phyloP scores from a whole-genome alignment of 2,888 invertebrate genomes.

The Plebejus argus region DNA sequence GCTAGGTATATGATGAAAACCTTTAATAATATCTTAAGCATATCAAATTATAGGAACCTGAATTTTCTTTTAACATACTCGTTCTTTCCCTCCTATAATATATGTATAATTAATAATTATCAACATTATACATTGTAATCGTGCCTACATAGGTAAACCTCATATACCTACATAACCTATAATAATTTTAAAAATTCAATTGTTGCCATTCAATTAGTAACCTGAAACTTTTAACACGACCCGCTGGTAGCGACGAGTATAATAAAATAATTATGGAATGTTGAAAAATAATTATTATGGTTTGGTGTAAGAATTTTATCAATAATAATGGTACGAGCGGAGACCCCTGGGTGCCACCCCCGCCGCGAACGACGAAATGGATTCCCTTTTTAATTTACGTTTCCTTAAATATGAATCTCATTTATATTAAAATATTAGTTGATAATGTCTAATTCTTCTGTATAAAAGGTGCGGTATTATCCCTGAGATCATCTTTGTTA shows the following conservation, averaged over 20 bases:
- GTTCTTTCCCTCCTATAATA: not conserved
- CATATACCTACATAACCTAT: no score
- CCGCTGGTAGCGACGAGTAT: not conserved
- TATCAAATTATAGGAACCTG: no score
- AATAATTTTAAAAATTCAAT: not conserved
- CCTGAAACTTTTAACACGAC: constrained; percentile 13
- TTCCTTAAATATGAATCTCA: constrained; percentile 31
- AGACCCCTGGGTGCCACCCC: constrained; percentile 55
- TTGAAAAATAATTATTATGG: constrained; percentile 57
- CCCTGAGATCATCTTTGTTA: not conserved
- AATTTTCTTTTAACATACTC: not conserved
- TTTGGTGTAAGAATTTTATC: constrained; percentile 69
- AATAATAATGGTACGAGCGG: constrained; percentile 56
- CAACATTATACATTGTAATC: no score
- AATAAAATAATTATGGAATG: constrained; percentile 50
- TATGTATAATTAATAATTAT: not conserved
- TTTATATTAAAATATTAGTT: constrained; percentile 36
- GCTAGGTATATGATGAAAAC: not conserved
- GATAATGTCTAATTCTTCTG: constrained; percentile 26
- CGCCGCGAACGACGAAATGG: constrained; percentile 47
- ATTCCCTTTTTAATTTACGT: constrained; percentile 40
- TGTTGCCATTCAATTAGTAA: constrained; percentile 11
- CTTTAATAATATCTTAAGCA: no score
- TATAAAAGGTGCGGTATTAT: not conserved
- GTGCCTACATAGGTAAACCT: not conserved